These are phyloP conservation scores for Hofmannophila pseudospretella DNA, from an alignment of 2,888 invertebrate species.

Conservation along the genomic window DNA sequence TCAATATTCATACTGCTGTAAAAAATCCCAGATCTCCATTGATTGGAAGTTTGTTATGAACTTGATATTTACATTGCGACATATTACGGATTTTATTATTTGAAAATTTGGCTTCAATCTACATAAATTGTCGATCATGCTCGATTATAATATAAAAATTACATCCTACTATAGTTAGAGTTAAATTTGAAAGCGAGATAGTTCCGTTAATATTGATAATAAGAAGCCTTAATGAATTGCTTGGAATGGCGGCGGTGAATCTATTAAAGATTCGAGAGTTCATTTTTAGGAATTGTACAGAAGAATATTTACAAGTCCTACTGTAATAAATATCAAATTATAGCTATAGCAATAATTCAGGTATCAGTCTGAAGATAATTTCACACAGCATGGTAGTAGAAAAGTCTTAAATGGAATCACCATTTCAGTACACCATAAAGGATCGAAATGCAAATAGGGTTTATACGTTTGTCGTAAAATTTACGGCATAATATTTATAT, in stretches of 20 bases:
- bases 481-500: constrained; percentile 24
- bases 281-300: no score
- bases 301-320: no score
- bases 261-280: not conserved
- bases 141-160: not conserved
- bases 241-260: not conserved
- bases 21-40: constrained; percentile 3
- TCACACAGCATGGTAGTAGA: no score
- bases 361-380: not conserved
- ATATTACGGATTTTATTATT: not conserved
- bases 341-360: not conserved
- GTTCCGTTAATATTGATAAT: not conserved
- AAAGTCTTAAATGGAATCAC: not conserved
- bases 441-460: constrained; percentile 25
- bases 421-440: constrained; percentile 24
- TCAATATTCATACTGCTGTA: constrained; percentile 13
- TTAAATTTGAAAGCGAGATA: constrained; percentile 1
- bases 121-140: not conserved
- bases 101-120: not conserved
- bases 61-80: constrained; percentile 5
- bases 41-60: constrained; percentile 6
- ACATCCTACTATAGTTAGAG: not conserved
- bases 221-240: constrained; percentile 2
- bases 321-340: not conserved
- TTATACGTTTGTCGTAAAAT: constrained; percentile 27